Evolutionary conservation across 1,140 invertebrate species (phyloP).

Genomic region (Aphaenogaster rudis): DNA sequence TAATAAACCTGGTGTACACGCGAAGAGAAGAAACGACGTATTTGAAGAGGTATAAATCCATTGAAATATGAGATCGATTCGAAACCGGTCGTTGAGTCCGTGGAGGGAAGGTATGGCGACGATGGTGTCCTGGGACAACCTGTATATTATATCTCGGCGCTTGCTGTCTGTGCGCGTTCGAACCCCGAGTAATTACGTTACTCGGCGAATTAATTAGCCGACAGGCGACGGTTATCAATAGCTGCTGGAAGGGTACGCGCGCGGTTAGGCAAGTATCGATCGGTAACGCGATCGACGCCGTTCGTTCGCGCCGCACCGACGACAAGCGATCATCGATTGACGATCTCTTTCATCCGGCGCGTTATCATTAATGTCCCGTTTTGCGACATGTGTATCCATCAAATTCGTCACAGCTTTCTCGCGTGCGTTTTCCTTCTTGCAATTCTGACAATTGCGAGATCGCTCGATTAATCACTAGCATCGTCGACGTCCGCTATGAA

Average conservation of each 20-base stretch:
- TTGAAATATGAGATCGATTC: neutral
- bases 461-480: conserved; percentile 12
- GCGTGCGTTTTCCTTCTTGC: neutral
- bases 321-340: conserved; percentile 64
- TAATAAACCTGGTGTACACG: neutral
- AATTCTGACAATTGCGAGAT: neutral
- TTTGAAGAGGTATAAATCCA: neutral
- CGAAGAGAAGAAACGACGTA: neutral
- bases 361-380: neutral
- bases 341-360: conserved; percentile 10
- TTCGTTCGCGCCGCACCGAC: conserved; percentile 32
- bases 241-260: conserved; percentile 70
- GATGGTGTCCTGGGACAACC: conserved; percentile 11
- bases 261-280: conserved; percentile 73
- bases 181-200: conserved; percentile 81
- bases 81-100: neutral
- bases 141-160: conserved; percentile 50
- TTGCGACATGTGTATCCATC: conserved; percentile 15
- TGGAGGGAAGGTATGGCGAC: neutral
- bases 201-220: conserved; percentile 83
- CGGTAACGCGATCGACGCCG: conserved; percentile 62
- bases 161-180: conserved; percentile 44
- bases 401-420: conserved; percentile 9
- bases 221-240: conserved; percentile 80
- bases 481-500: neutral